phyloP scores from a whole-genome alignment of 2,113 vertebrate genomes.

The Mustelus asterias region DNA sequence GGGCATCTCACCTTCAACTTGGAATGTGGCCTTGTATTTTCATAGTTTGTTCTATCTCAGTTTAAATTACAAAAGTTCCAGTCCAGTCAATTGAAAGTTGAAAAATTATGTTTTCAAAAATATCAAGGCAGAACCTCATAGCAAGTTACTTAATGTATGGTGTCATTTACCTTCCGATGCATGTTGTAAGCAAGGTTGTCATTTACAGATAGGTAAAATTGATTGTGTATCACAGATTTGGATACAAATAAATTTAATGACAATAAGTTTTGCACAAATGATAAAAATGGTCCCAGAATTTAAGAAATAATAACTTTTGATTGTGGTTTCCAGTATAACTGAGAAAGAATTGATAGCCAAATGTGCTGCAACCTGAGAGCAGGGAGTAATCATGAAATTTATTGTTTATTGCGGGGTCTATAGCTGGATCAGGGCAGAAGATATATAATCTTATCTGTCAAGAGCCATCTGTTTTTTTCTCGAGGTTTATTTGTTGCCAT shows the following conservation, averaged over 20 bases:
- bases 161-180: not conserved
- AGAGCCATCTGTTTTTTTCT: not conserved
- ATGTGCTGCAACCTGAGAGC: not conserved
- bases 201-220: not conserved
- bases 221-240: not conserved
- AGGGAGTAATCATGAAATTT: slow-evolving; percentile 1
- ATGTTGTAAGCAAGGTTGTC: not conserved
- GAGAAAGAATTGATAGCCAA: slow-evolving; percentile 2
- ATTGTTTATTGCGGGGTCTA: not conserved
- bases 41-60: too few relatives aligned
- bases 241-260: not conserved
- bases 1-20: too few relatives aligned
- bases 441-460: not conserved
- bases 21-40: too few relatives aligned
- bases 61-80: too few relatives aligned
- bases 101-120: too few relatives aligned
- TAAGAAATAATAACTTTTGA: not conserved
- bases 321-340: not conserved
- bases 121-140: too few relatives aligned
- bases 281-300: not conserved
- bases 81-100: too few relatives aligned
- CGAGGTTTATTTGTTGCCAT: not conserved
- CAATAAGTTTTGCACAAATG: not conserved
- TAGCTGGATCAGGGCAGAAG: slow-evolving; percentile 11
- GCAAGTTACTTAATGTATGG: not conserved